Evolutionary conservation across 2,113 vertebrate species (phyloP), one percentile per base, ranked within the genome.

Genomic region (Uria aalge): DNA sequence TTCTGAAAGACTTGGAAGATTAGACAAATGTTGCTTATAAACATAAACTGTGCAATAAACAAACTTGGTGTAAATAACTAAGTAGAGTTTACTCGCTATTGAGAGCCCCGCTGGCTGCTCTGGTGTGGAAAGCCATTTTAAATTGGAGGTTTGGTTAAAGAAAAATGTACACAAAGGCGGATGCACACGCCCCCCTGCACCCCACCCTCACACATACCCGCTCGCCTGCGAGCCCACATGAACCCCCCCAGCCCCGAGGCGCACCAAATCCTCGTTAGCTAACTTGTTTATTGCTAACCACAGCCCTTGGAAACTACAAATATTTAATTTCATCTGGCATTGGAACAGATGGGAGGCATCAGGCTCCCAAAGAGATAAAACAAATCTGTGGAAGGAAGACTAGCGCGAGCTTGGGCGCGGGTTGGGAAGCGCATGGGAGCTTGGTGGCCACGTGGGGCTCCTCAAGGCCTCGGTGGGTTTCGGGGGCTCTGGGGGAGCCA

Each of bases 271-370:
- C 93, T 83, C 53, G 19, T 86, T 92, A 88, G 92, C 72, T 59
- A 78, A 82, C 93, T 94, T 96, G 94, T 95, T 94, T 91, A 94
- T 96, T 88, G 94, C 89, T 93, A 94, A 95, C 96, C 94, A 95
- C 96, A 94, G 92, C 88, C 95, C 96, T 94, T 96, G 92, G 87
- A 93, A 95, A 94, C 82, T 87, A 81, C 95, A 93, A 94, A 95
- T 92, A 89, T 92, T 95, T 96, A 78, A 92, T 95, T 93, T 92
- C 72, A 57, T 94, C 92, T 93, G 96, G 96, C 96, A 96, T 85
- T 23, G 93, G 87, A 97, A 43, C 96, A 96, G 95, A 96, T 96
- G 97, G 92, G 90, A 97, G 94, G 95, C 89, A 95, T 97, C 86
- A 95, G 88, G 91, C 92, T 96, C 96, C 87, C 85, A 72, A 88